A percentile compares a stretch with the other conserved stretches of the same genome.
phyloP scores from a whole-genome alignment of 30 jellyfish, hydroid and myxozoan genomes.

The Mastigias papua region DNA sequence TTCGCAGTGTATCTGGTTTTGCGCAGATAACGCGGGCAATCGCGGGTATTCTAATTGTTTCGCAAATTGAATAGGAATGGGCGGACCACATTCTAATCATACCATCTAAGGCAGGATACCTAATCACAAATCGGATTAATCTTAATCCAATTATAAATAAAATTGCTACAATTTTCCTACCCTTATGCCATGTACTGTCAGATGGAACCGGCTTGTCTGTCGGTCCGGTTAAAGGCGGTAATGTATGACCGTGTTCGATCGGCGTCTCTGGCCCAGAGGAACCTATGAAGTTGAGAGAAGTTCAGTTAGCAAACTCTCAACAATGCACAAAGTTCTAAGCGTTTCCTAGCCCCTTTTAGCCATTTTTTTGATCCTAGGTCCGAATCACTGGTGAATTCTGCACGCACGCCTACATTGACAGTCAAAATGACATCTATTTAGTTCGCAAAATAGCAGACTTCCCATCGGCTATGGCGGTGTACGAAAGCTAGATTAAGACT shows the following conservation, averaged over 20 bases:
- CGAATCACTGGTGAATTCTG: constrained; percentile 35
- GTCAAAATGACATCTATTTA: no score
- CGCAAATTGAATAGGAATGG: constrained; percentile 31
- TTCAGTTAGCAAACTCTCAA: constrained; percentile 46
- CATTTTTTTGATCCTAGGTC: constrained; percentile 55
- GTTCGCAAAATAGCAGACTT: no score
- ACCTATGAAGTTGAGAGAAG: constrained; percentile 80
- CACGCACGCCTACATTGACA: constrained; percentile 9
- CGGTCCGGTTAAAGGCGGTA: constrained; percentile 65
- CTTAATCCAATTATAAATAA: constrained; percentile 62
- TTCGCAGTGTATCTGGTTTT: background rate
- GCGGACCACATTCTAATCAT: constrained; percentile 48
- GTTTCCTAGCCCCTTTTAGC: constrained; percentile 91
- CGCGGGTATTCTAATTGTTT: constrained; percentile 63
- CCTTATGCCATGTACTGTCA: constrained; percentile 92
- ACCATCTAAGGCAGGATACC: constrained; percentile 40
- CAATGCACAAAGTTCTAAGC: background rate
- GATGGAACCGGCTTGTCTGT: constrained; percentile 73
- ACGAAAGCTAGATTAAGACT: background rate
- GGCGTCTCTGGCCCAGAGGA: constrained; percentile 90
- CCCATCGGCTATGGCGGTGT: no score
- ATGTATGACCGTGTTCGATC: constrained; percentile 65
- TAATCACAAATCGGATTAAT: constrained; percentile 67
- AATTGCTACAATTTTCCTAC: constrained; percentile 88
- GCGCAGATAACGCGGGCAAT: constrained; percentile 36